Evolutionary conservation across 2,113 vertebrate genomes (phyloP).

Genomic region (Proteles cristata): DNA sequence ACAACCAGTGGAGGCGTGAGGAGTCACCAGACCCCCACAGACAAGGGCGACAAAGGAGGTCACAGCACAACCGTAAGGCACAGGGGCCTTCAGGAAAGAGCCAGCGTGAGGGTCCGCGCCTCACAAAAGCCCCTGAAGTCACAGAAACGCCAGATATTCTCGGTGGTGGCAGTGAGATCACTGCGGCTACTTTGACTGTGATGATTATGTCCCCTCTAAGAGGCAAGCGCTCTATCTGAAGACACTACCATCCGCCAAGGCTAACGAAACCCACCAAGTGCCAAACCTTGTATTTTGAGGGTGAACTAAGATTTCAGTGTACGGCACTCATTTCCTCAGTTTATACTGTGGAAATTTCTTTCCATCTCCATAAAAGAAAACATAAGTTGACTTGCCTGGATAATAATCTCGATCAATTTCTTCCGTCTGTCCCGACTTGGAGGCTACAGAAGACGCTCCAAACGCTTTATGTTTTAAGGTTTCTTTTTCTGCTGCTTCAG

Average conservation of each 20-base stretch:
- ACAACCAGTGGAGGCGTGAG: not conserved
- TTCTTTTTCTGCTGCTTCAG: not conserved
- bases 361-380: not conserved
- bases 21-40: not conserved
- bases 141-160: not conserved
- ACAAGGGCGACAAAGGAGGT: not conserved
- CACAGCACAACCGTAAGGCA: not conserved
- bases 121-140: not conserved
- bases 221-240: not conserved
- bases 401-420: not conserved
- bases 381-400: constrained; percentile 44
- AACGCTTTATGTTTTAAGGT: not conserved
- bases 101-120: not conserved
- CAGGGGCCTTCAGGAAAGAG: not conserved
- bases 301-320: not conserved
- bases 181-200: not conserved
- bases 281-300: not conserved
- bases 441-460: not conserved
- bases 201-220: not conserved
- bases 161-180: not conserved
- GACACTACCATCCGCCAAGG: not conserved
- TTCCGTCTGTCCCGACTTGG: not conserved
- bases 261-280: not conserved
- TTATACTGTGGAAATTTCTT: not conserved
- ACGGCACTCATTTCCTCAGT: not conserved